Evolutionary conservation across 2,888 invertebrate genomes (phyloP).

Genomic region (Zele albiditarsus): DNA sequence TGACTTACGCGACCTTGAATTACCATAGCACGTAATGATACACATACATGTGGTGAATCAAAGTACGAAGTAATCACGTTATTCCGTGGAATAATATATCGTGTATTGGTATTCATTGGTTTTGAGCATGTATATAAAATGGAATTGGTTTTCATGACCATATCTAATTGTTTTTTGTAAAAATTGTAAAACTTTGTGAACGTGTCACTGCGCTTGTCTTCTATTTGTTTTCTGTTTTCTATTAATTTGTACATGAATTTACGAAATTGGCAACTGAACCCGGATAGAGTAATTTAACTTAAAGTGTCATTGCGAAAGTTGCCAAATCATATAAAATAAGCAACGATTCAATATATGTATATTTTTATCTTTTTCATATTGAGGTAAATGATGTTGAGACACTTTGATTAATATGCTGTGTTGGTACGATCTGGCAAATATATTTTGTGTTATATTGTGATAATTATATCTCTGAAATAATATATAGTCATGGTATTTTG

Average conservation of each 20-base stretch:
- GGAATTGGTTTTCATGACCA: neutral
- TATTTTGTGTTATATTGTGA: neutral
- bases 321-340: constrained; percentile 48
- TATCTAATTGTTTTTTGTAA: constrained; percentile 18
- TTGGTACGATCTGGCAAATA: neutral
- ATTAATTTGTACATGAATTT: neutral
- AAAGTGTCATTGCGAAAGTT: constrained; percentile 26
- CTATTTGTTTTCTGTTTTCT: neutral
- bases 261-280: constrained; percentile 48
- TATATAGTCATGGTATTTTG: too few relatives aligned
- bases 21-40: constrained; percentile 29
- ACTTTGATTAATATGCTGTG: neutral
- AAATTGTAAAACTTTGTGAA: neutral
- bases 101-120: constrained; percentile 8
- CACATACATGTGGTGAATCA: constrained; percentile 50
- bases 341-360: neutral
- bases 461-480: neutral
- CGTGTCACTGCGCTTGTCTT: neutral
- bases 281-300: constrained; percentile 39
- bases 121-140: neutral
- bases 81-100: constrained; percentile 45
- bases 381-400: neutral
- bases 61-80: constrained; percentile 52
- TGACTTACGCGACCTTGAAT: constrained; percentile 50
- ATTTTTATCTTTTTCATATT: neutral